Conservation (phyloP, 2,797 vertebrate genomes). For the Tragopan temminckii region DNA sequence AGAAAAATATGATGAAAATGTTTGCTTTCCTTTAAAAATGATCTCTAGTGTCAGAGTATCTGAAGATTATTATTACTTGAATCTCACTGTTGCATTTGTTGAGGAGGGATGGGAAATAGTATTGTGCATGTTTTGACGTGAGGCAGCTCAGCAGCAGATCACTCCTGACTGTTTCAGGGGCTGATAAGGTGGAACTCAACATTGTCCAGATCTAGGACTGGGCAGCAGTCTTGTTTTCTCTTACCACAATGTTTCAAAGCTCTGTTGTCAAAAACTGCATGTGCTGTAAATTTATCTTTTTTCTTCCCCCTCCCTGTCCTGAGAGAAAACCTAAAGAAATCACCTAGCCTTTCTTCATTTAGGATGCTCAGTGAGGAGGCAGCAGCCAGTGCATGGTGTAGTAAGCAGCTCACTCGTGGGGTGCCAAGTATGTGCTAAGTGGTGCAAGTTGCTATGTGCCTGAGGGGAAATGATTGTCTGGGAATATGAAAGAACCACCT, state of each 20-base stretch:
- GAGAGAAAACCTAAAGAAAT: background rate
- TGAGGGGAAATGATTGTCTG: background rate
- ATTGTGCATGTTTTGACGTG: background rate
- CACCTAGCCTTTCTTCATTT: background rate
- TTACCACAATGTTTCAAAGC: slow-evolving; percentile 14
- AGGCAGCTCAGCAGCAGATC: slow-evolving; percentile 22
- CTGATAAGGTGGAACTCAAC: slow-evolving; percentile 64
- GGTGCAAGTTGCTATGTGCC: background rate
- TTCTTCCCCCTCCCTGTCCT: fast-evolving
- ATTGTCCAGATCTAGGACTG: slow-evolving; percentile 6
- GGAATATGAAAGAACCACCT: background rate
- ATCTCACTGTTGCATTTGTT: background rate
- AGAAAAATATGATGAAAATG: background rate
- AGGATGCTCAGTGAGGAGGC: background rate
- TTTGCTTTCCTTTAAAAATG: background rate
- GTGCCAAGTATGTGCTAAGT: background rate
- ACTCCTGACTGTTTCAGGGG: background rate
- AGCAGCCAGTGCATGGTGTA: background rate
- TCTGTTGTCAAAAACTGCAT: background rate
- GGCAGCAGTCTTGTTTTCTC: slow-evolving; percentile 1
- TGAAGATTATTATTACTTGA: background rate
- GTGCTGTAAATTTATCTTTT: background rate
- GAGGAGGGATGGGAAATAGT: background rate
- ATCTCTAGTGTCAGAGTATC: background rate
- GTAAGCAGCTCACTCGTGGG: fast-evolving